A percentile compares a stretch with the other conserved stretches of the same genome.
Evolutionary conservation across 1,140 invertebrate genomes (phyloP).

Genomic region (Dinothrombium tinctorium): DNA sequence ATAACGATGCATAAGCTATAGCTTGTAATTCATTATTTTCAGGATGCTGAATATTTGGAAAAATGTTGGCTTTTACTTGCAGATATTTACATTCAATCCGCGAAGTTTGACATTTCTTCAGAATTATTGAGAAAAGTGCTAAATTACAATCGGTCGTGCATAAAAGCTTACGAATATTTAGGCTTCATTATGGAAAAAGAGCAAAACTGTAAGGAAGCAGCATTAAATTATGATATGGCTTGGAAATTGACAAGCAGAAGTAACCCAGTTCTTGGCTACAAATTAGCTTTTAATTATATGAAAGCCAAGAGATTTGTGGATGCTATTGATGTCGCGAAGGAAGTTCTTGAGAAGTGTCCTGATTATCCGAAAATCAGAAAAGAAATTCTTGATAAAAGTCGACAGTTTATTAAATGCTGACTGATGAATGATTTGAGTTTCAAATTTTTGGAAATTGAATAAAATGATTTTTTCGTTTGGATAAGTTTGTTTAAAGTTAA

Average conservation of each 20-base stretch:
- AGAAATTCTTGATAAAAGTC: conserved; percentile 83
- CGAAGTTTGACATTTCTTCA: conserved; percentile 59
- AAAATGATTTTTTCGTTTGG: too few relatives aligned
- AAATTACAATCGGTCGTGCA: conserved; percentile 65
- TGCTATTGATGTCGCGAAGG: conserved; percentile 56
- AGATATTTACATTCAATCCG: conserved; percentile 64
- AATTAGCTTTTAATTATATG: conserved; percentile 68
- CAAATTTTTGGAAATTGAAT: too few relatives aligned
- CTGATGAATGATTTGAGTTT: too few relatives aligned
- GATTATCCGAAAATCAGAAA: conserved; percentile 75
- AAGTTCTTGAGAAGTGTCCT: conserved; percentile 48
- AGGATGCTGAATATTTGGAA: conserved; percentile 82
- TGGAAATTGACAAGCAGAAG: conserved; percentile 55
- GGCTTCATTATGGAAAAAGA: conserved; percentile 76
- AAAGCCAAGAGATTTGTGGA: conserved; percentile 73
- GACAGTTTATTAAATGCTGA: conserved; percentile 23
- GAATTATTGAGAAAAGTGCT: conserved; percentile 55
- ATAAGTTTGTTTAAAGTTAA: too few relatives aligned
- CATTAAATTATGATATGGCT: conserved; percentile 50
- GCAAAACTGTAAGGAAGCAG: conserved; percentile 65
- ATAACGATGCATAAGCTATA: not conserved
- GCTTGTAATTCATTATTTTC: not conserved
- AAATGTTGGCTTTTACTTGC: conserved; percentile 75
- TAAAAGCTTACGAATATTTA: conserved; percentile 66
- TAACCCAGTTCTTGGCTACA: conserved; percentile 63